These are phyloP conservation scores for Echiichthys vipera DNA, from an alignment of 2,797 vertebrate species.

Conservation along the genomic window DNA sequence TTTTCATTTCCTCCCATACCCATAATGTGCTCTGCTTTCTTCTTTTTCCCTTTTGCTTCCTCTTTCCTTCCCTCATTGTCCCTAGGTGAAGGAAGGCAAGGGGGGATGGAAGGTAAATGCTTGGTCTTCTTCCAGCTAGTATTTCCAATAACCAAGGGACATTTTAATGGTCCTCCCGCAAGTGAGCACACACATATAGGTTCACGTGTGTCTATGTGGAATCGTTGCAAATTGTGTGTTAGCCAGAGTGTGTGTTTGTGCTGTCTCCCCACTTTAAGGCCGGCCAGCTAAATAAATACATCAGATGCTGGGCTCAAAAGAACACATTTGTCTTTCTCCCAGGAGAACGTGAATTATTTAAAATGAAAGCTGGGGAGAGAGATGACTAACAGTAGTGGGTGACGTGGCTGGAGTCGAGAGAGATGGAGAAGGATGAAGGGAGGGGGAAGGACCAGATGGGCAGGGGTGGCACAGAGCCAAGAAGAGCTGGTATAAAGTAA, in stretches of 20 bases:
- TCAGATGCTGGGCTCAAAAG: constrained; percentile 58
- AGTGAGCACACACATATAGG: background rate
- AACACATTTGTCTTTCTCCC: constrained; percentile 67
- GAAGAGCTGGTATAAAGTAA: constrained; percentile 44
- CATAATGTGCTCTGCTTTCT: background rate
- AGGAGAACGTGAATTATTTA: constrained; percentile 70
- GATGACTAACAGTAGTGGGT: constrained; percentile 54
- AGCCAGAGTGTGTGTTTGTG: constrained; percentile 16
- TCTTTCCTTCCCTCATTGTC: constrained; percentile 16
- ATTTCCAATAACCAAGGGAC: constrained; percentile 50
- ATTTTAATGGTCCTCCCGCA: constrained; percentile 46
- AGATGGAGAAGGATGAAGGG: constrained; percentile 38
- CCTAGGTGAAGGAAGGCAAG: constrained; percentile 15
- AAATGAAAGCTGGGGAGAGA: constrained; percentile 60
- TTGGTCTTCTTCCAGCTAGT: constrained; percentile 58
- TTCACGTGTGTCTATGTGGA: background rate
- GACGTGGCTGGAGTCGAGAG: constrained; percentile 40
- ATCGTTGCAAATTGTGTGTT: constrained; percentile 14
- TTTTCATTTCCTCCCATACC: constrained; percentile 28
- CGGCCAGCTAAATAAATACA: constrained; percentile 66
- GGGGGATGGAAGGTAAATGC: constrained; percentile 39
- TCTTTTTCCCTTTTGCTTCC: background rate
- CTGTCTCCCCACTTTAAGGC: constrained; percentile 28
- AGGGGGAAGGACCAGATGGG: constrained; percentile 66
- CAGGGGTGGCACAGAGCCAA: constrained; percentile 49